Base-by-base conservation (phyloP, 2,888 invertebrate genomes). In the Andrena trimmerana region DNA sequence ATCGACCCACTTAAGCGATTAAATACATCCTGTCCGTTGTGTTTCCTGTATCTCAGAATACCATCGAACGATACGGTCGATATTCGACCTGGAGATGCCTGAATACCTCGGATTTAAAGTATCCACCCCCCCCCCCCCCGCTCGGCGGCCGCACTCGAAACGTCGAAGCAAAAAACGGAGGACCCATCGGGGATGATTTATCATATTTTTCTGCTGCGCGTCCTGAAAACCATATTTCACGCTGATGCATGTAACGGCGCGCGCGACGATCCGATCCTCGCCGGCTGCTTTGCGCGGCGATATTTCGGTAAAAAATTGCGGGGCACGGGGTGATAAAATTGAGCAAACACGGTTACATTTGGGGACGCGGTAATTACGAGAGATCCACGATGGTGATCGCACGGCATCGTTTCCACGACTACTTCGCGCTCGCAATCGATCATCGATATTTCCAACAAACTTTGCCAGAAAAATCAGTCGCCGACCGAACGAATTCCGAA, bases 181-280 rank as follows among this genome's bases (percentile, higher is more conserved):
- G 68, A 69, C 79, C 68, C 52, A 59, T 73, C 69, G 24, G 63
- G 57, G 68, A 68, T 78, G 79, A 79, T 81, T 81, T 81, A 81
- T 79, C 69, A 73, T 66, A 69, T 67, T 68, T 79, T 69, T 79
- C 73, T 52, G 50, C 33, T 27, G 62, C 16, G n/a, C 69, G 31
- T 63, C 59, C 72, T 79, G 65, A 81, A 81, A 78, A 73, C 79
- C 79, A 81, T 79, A 81, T 78, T 78, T 81, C 81, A 78, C 72
- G n/a, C 67, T 69, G 72, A 78, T 72, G 79, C 71, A 77, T 78
- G 70, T 66, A 66, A 70, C 70, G 77, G 79, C 36, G 42, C n/a
- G 27, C 36, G 60, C 36, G 36, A 33, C 33, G 8, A 62, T 78
- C 60, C 71, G 42, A 65, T 71, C n/a, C n/a, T 24, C 52, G 42